phyloP scores from a whole-genome alignment of 2,888 invertebrate genomes.

The Zeuzera pyrina region DNA sequence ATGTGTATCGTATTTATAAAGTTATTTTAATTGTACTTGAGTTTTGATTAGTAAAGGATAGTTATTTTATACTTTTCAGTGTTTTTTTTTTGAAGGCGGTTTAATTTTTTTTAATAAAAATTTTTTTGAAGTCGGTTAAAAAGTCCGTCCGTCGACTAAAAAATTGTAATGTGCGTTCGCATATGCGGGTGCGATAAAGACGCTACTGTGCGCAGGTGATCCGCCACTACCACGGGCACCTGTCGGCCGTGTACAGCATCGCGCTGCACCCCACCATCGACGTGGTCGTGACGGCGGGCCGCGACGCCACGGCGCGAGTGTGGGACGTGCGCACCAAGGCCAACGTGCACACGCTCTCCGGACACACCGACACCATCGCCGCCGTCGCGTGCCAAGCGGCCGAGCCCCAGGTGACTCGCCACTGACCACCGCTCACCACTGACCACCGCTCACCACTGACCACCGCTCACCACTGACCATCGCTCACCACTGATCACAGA shows the following conservation, averaged over 20 bases:
- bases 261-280: conserved; percentile 96
- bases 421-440: neutral
- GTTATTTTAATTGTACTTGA: too few relatives aligned
- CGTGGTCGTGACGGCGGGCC: conserved; percentile 92
- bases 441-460: conserved; percentile 77
- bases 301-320: conserved; percentile 96
- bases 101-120: too few relatives aligned
- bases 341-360: conserved; percentile 95
- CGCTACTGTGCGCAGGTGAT: conserved; percentile 82
- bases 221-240: conserved; percentile 98
- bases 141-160: too few relatives aligned
- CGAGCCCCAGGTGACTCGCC: conserved; percentile 84
- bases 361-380: conserved; percentile 98
- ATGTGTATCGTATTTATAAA: too few relatives aligned
- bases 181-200: too few relatives aligned
- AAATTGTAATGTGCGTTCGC: too few relatives aligned
- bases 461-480: conserved; percentile 46
- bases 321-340: conserved; percentile 99
- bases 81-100: too few relatives aligned
- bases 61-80: too few relatives aligned
- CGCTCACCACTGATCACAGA: conserved; percentile 46
- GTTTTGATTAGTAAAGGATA: too few relatives aligned
- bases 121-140: too few relatives aligned
- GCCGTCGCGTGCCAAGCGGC: conserved; percentile 93
- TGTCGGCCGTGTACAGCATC: conserved; percentile 95